Evolutionary conservation across 2,113 vertebrate genomes (phyloP).

Genomic region (Ahaetulla prasina): DNA sequence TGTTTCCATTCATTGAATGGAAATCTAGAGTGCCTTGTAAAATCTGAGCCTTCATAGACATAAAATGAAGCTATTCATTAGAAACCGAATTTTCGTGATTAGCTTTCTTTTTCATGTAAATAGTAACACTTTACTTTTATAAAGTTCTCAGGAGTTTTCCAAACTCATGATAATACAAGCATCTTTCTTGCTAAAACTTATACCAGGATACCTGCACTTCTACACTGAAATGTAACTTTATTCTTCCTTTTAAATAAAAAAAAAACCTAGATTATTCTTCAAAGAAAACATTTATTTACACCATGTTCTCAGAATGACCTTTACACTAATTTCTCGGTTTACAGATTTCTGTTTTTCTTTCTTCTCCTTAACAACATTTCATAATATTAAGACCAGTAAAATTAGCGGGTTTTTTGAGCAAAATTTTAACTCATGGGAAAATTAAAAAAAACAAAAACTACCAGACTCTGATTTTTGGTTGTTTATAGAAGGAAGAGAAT

Average conservation of each 20-base stretch:
- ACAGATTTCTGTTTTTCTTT: not conserved
- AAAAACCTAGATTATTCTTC: conserved; percentile 20
- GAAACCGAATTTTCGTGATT: not conserved
- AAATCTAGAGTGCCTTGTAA: not conserved
- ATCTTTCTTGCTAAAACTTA: not conserved
- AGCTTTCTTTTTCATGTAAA: not conserved
- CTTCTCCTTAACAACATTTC: not conserved
- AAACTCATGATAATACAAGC: not conserved
- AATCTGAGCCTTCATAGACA: not conserved
- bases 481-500: not conserved
- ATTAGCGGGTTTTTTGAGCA: not conserved
- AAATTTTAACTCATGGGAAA: not conserved
- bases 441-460: not conserved
- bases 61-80: not conserved
- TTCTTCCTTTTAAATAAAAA: conserved; percentile 22
- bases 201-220: conserved; percentile 4
- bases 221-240: conserved; percentile 8
- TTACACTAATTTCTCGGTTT: not conserved
- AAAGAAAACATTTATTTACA: conserved; percentile 23
- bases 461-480: not conserved
- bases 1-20: not conserved
- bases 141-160: not conserved
- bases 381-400: not conserved
- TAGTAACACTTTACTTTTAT: not conserved
- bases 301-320: not conserved